Base-by-base conservation (phyloP, 2,113 vertebrate species). In the Anoura caudifer region DNA sequence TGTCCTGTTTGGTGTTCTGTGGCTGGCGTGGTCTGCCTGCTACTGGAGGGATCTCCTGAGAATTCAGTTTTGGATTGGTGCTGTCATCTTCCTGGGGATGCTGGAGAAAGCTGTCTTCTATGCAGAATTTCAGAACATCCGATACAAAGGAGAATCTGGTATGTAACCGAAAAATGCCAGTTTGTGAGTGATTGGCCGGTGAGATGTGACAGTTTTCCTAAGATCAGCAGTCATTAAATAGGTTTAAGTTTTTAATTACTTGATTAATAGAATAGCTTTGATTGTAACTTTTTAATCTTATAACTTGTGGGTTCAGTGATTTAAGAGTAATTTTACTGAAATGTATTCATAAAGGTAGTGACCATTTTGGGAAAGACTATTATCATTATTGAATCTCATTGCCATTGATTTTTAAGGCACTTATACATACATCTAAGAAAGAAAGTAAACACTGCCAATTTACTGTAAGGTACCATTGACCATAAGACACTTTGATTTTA, bases 61-160 rank as follows among this genome's bases (percentile, higher is more conserved):
- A 97, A 99, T 99, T 98, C 99, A 99, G 98, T 99, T 99, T 98
- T 99, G 99, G 99, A 99, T 99, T 56, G 99, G 99, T 0, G 99
- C 99, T 0, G 99, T 99, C 94, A 99, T 99, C 97, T 99, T 99
- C 96, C 98, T 99, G 82, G 99, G 99, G 67, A 99, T 99, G 99
- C 98, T 99, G 0, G 99, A 99, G 97, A 99, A 99, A 97, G 99
- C 99, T 0, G 99, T 99, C n/a, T 99, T 99, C 97, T 99, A 99
- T 97, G 99, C 99, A 0, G 99, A 99, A 94, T 99, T 99, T 98
- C 99, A 99, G 98, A 99, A 99, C 92, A 99, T 99, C 91, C 99
- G 99, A 61, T 99, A 99, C 98, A 99, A 98, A 31, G 99, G 99
- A 96, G 99, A 99, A 94, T 99, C 99, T 0, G 99, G 99, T 99